Base-by-base conservation (phyloP, 2,797 vertebrate genomes). In the Schizopygopsis malacanthus region DNA sequence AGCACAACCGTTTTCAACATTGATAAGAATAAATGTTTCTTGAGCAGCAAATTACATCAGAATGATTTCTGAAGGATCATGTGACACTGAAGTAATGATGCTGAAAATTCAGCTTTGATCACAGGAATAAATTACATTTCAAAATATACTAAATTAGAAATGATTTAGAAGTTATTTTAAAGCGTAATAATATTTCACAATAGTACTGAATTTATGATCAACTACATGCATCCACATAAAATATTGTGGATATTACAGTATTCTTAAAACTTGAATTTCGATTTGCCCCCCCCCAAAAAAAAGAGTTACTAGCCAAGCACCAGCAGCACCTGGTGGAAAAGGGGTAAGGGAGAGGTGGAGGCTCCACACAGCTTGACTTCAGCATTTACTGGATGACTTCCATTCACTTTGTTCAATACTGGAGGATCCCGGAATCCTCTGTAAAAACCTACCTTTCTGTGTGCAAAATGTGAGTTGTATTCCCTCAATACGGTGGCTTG, bases 381-480 rank as follows among this genome's bases (percentile, higher is more conserved):
- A 89, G 88, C 91, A 89, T 90, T 92, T 75, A 82, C 89, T 69
- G 82, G 72, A 89, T 87, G 88, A 89, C 79, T 43, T 78, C 87
- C 83, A 85, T 88, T 88, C 83, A 85, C 59, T 77, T 56, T n/a
- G 9, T 54, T 82, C 22, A 41, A 43, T 16, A 37, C 47, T 56
- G 5, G 8, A 28, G 50, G 33, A 72, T 15, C 47, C 78, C 39
- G 4, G 10, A 3, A 33, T 39, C 16, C 37, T 61, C 7, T 56
- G 10, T 56, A 16, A 50, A 84, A 83, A 83, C 39, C 69, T 61
- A 61, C 39, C 54, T 45, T 73, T 50, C 6, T 47, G 20, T 16
- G 7, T 18, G n/a, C 33, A 71, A 75, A 75, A 63, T 12, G 25
- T 37, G 72, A 67, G 72, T 10, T 22, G 39, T 41, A 9, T 47